phyloP scores from a whole-genome alignment of 1,140 invertebrate species.

The Chironomus striatipennis region DNA sequence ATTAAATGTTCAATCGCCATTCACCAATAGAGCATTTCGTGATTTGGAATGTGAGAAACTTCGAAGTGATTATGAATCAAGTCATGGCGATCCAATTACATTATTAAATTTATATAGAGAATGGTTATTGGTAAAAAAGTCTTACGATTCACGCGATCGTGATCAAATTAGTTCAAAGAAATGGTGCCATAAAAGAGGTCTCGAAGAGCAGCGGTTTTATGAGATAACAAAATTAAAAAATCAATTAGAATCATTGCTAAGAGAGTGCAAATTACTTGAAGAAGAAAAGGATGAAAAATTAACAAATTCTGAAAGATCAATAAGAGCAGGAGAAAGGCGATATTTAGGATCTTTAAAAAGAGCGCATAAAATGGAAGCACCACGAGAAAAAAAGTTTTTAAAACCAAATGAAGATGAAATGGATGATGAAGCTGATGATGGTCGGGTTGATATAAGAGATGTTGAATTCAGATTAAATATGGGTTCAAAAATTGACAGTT shows the following conservation, averaged over 20 bases:
- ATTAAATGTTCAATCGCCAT: constrained; percentile 87
- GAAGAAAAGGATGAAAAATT: constrained; percentile 44
- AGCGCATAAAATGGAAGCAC: constrained; percentile 49
- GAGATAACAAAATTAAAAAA: constrained; percentile 87
- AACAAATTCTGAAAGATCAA: constrained; percentile 65
- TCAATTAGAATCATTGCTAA: constrained; percentile 80
- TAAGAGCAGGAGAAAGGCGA: constrained; percentile 79
- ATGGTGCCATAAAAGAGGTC: constrained; percentile 80
- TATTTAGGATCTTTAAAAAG: constrained; percentile 71
- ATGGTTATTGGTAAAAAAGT: constrained; percentile 74
- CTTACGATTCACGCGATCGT: constrained; percentile 32
- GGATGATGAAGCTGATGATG: constrained; percentile 49
- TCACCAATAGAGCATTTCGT: constrained; percentile 79
- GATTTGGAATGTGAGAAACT: constrained; percentile 74
- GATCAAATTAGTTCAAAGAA: constrained; percentile 47
- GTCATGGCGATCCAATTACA: constrained; percentile 93
- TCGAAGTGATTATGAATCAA: constrained; percentile 74
- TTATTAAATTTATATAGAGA: constrained; percentile 81
- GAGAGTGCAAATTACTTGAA: constrained; percentile 61
- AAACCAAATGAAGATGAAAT: constrained; percentile 50
- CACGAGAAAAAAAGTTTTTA: constrained; percentile 65
- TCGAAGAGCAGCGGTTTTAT: constrained; percentile 95
- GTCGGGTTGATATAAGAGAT: constrained; percentile 74
- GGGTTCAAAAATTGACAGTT: constrained; percentile 47
- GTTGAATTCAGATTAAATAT: constrained; percentile 80